Evolutionary conservation across 2,797 vertebrate species (phyloP).

Genomic region (Aselliscus stoliczkanus): DNA sequence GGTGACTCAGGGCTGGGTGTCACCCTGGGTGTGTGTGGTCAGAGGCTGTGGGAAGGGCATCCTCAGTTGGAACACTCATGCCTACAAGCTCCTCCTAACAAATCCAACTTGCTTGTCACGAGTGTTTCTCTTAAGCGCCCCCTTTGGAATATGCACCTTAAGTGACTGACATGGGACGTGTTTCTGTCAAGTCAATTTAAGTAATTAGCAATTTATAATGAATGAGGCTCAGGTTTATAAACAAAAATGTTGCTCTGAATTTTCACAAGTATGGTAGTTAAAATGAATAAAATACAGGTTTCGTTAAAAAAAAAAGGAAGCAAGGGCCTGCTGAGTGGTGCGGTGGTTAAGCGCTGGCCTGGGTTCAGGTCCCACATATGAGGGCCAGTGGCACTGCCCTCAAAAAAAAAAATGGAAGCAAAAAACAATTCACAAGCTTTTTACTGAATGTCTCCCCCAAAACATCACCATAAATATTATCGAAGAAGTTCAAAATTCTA

Average conservation of each 20-base stretch:
- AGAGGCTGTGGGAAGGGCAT: not conserved
- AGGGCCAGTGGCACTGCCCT: too few relatives aligned
- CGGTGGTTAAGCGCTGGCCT: too few relatives aligned
- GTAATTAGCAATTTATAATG: not conserved
- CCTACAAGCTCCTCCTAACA: not conserved
- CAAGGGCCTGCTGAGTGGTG: too few relatives aligned
- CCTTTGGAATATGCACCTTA: not conserved
- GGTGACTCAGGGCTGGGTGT: not conserved
- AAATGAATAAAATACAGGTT: not conserved
- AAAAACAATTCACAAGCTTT: not conserved
- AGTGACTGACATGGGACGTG: not conserved
- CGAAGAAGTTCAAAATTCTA: not conserved
- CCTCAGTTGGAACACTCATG: accelerated
- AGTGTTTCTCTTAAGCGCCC: not conserved
- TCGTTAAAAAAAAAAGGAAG: not conserved
- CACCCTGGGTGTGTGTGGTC: not conserved
- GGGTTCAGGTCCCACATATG: too few relatives aligned
- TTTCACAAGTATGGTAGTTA: not conserved
- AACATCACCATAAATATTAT: not conserved
- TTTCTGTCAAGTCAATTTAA: not conserved
- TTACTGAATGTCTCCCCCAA: not conserved
- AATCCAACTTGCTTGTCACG: accelerated
- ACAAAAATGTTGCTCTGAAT: not conserved
- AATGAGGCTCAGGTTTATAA: not conserved
- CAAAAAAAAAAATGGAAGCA: not conserved